A percentile compares a stretch with the other conserved stretches of the same genome.
These are phyloP conservation scores for Parasteatoda tepidariorum DNA, from an alignment of 1,140 invertebrate species.

Conservation along the genomic window DNA sequence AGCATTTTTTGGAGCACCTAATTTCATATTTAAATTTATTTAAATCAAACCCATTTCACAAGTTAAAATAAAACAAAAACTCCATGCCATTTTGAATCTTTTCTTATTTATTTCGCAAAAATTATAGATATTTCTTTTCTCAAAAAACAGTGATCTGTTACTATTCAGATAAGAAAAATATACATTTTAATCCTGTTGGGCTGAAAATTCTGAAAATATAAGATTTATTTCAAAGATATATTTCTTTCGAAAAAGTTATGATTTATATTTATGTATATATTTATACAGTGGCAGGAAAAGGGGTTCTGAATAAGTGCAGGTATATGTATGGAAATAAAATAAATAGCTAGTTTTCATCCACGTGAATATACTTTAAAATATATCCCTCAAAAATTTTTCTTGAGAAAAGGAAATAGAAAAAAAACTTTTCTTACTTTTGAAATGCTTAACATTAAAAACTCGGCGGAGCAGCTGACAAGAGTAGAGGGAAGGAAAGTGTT, in stretches of 20 bases:
- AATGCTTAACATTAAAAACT: conserved; percentile 36
- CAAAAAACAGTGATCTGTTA: neutral
- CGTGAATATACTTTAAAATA: conserved; percentile 17
- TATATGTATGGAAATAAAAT: conserved; percentile 16
- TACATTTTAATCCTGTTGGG: conserved; percentile 11
- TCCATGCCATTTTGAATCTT: too few species aligned
- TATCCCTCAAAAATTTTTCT: conserved; percentile 8
- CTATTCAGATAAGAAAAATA: conserved; percentile 19
- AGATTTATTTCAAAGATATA: conserved; percentile 32
- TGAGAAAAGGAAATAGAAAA: conserved; percentile 1
- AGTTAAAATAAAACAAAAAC: too few species aligned
- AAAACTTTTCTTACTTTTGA: conserved; percentile 25
- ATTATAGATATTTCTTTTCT: too few species aligned
- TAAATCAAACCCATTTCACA: too few species aligned
- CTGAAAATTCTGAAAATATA: neutral
- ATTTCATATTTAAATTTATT: too few species aligned
- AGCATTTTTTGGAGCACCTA: too few species aligned
- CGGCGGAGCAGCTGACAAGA: neutral
- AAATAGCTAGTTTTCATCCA: conserved; percentile 32
- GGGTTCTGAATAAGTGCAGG: neutral
- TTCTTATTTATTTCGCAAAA: too few species aligned
- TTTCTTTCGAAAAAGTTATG: conserved; percentile 17
- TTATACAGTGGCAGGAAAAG: conserved; percentile 4
- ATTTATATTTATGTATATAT: conserved; percentile 42
- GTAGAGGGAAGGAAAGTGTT: neutral